Conservation (phyloP, 35 echinoderm and acorn worm species). For the Hemicentrotus pulcherrimus region DNA sequence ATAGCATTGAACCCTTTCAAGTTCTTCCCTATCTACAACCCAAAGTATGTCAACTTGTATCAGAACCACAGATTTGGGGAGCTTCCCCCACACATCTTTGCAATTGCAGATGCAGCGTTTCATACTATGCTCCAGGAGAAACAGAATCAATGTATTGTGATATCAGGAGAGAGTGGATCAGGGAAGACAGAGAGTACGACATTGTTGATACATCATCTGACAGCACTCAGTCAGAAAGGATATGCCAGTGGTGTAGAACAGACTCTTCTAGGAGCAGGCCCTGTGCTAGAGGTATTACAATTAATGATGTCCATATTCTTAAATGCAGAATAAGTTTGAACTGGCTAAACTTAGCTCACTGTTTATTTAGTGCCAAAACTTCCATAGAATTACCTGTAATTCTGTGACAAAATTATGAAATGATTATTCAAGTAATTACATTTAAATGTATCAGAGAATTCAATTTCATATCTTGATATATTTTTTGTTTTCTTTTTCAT, state of each 20-base stretch:
- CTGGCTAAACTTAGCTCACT: no score
- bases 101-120: conserved; percentile 95
- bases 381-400: no score
- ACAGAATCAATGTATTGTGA: conserved; percentile 89
- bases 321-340: no score
- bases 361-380: no score
- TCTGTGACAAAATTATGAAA: no score
- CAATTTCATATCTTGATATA: no score
- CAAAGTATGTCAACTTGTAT: conserved; percentile 96
- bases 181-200: conserved; percentile 98
- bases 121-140: conserved; percentile 98
- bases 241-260: conserved; percentile 95
- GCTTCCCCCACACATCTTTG: conserved; percentile 96
- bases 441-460: no score
- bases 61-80: conserved; percentile 95
- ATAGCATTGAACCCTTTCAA: conserved; percentile 94
- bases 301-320: no score
- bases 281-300: conserved; percentile 90
- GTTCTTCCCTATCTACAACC: conserved; percentile 96
- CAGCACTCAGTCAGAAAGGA: conserved; percentile 92
- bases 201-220: conserved; percentile 92
- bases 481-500: no score
- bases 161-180: conserved; percentile 98
- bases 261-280: conserved; percentile 94
- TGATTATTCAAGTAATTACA: no score